These are phyloP conservation scores for Meandrina meandrites DNA, from an alignment of 92 coral and sea anemone genomes.

Conservation along the genomic window DNA sequence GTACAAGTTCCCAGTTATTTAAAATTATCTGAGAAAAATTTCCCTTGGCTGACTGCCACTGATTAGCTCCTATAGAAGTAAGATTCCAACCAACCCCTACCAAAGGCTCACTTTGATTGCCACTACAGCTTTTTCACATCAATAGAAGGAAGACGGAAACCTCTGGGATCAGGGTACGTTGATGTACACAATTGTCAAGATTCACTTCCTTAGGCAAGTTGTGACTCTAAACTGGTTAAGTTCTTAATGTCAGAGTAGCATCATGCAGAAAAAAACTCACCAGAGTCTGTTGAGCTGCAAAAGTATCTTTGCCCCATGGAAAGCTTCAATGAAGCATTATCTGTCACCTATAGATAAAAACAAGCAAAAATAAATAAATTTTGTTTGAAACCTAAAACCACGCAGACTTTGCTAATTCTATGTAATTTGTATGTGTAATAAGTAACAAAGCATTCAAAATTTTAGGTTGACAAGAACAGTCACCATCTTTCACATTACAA, in stretches of 20 bases:
- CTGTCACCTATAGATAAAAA: slow-evolving; percentile 55
- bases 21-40: no score
- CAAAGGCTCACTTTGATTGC: no score
- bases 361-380: background rate
- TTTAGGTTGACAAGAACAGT: background rate
- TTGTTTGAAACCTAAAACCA: background rate
- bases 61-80: no score
- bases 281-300: slow-evolving; percentile 77
- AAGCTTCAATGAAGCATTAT: slow-evolving; percentile 78
- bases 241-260: background rate
- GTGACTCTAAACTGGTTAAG: background rate
- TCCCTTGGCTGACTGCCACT: no score
- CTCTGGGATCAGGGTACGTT: no score
- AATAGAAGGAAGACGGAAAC: no score
- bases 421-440: no score
- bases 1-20: no score
- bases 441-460: background rate
- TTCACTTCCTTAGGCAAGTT: background rate
- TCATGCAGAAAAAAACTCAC: slow-evolving; percentile 17
- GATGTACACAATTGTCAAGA: background rate
- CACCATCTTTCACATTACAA: background rate
- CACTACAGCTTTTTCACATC: no score
- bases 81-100: no score
- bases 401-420: no score
- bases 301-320: slow-evolving; percentile 74